Conservation (phyloP, 2,113 vertebrate genomes). For the Calyptomena viridis region DNA sequence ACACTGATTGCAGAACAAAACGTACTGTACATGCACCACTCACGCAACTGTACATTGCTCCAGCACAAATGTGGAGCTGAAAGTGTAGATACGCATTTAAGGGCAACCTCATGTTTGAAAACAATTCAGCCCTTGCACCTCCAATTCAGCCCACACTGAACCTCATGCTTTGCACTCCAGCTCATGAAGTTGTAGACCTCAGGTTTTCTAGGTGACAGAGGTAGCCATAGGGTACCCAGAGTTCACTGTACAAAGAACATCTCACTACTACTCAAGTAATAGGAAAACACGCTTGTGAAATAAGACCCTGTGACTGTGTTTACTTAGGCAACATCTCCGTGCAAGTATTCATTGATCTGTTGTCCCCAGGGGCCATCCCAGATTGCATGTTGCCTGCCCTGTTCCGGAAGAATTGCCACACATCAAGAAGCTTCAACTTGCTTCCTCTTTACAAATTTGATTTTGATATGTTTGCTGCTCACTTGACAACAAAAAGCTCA, state of each 20-base stretch:
- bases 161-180: neutral
- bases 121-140: neutral
- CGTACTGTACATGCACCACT: neutral
- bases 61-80: neutral
- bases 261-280: neutral
- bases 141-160: neutral
- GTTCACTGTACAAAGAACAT: neutral
- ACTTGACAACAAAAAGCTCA: neutral
- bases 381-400: neutral
- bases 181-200: neutral
- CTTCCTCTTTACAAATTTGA: slow-evolving; percentile 44
- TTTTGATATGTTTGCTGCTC: neutral
- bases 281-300: neutral
- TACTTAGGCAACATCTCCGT: slow-evolving; percentile 29
- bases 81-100: neutral
- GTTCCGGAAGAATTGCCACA: slow-evolving; percentile 58
- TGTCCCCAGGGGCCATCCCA: neutral
- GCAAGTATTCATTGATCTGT: slow-evolving; percentile 46
- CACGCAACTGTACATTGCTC: neutral
- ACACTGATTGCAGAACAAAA: slow-evolving; percentile 1
- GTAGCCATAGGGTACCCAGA: neutral
- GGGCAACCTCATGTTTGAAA: neutral
- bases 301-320: neutral
- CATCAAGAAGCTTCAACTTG: neutral
- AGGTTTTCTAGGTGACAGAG: neutral